Evolutionary conservation across 2,888 invertebrate species (phyloP).

Genomic region (Steinernema hermaphroditum): DNA sequence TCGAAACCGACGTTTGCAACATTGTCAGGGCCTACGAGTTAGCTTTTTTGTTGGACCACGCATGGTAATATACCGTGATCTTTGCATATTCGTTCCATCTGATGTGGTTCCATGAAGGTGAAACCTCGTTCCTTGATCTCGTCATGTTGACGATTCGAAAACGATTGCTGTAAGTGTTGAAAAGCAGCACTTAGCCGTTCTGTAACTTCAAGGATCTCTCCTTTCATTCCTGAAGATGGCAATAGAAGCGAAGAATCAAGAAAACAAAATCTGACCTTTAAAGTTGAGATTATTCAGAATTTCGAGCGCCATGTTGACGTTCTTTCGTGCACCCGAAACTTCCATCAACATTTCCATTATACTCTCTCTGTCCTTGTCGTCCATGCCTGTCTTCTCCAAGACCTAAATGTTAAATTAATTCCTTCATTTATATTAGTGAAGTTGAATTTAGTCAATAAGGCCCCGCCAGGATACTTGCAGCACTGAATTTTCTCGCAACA

Average conservation of each 20-base stretch:
- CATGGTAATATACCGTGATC: slow-evolving; percentile 48
- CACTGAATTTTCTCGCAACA: no score
- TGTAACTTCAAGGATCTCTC: slow-evolving; percentile 50
- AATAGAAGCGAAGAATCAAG: no score
- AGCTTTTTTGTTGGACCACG: no score
- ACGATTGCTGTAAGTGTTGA: slow-evolving; percentile 53
- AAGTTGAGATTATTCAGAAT: slow-evolving; percentile 45
- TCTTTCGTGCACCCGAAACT: slow-evolving; percentile 55
- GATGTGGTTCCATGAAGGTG: slow-evolving; percentile 54
- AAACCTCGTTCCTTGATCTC: slow-evolving; percentile 57
- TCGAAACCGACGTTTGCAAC: slow-evolving; percentile 35
- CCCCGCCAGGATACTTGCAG: no score
- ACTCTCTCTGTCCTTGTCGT: slow-evolving; percentile 50
- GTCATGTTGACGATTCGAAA: slow-evolving; percentile 44
- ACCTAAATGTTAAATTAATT: slow-evolving; percentile 40
- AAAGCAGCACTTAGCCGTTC: slow-evolving; percentile 48
- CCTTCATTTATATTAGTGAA: background rate
- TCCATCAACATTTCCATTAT: slow-evolving; percentile 62
- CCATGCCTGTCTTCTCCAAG: slow-evolving; percentile 53
- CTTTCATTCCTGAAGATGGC: slow-evolving; percentile 47
- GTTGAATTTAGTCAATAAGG: no score
- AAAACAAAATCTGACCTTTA: slow-evolving; percentile 35
- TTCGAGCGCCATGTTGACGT: slow-evolving; percentile 55
- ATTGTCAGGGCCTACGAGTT: slow-evolving; percentile 37
- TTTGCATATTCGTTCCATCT: slow-evolving; percentile 51